Conservation (phyloP, 53 echinoderm and acorn worm genomes). For the Paelopatides confundens region DNA sequence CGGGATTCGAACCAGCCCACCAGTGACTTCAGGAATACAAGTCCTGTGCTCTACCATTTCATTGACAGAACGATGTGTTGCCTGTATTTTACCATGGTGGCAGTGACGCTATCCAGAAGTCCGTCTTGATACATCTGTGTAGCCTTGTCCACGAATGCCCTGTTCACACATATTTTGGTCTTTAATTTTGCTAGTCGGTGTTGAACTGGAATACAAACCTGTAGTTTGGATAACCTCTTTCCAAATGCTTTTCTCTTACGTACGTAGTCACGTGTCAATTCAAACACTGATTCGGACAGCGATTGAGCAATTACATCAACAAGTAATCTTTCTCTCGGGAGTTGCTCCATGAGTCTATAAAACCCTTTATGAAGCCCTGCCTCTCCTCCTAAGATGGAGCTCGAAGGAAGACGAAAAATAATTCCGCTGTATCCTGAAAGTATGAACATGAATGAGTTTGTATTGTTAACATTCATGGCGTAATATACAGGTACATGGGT, state of each 20-base stretch:
- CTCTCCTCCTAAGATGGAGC: slow-evolving; percentile 54
- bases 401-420: slow-evolving; percentile 59
- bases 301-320: slow-evolving; percentile 20
- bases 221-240: slow-evolving; percentile 37
- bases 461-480: too few species aligned
- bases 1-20: too few species aligned
- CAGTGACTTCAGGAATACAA: too few species aligned
- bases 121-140: slow-evolving; percentile 44
- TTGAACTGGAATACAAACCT: slow-evolving; percentile 73
- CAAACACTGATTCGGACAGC: slow-evolving; percentile 57
- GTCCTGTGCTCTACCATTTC: too few species aligned
- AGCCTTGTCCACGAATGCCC: slow-evolving; percentile 71
- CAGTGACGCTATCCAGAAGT: slow-evolving; percentile 65
- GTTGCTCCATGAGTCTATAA: slow-evolving; percentile 60
- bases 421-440: slow-evolving; percentile 56
- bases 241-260: slow-evolving; percentile 67
- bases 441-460: too few species aligned
- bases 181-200: slow-evolving; percentile 78
- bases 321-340: slow-evolving; percentile 59
- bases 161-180: slow-evolving; percentile 67
- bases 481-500: too few species aligned
- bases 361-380: slow-evolving; percentile 46
- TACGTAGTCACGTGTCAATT: slow-evolving; percentile 60
- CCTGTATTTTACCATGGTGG: slow-evolving; percentile 82
- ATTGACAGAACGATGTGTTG: too few species aligned